phyloP scores from a whole-genome alignment of 1,140 invertebrate species.

The Micrasema longulum region DNA sequence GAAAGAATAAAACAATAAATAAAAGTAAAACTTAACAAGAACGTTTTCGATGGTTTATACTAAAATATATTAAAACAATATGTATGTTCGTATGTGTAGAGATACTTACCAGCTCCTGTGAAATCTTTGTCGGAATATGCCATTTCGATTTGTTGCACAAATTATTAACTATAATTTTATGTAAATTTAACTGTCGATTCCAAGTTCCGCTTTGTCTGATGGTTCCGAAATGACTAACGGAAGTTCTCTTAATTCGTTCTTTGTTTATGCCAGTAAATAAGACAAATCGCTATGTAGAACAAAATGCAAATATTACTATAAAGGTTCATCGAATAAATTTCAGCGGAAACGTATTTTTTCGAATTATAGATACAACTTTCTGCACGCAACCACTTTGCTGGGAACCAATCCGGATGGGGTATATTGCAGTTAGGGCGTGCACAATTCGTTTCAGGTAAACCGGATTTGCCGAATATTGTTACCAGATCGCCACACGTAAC shows the following conservation, averaged over 20 bases:
- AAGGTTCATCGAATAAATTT: slow-evolving; percentile 41
- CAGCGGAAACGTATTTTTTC: slow-evolving; percentile 38
- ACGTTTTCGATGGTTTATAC: too few species aligned
- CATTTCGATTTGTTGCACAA: slow-evolving; percentile 9
- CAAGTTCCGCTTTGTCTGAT: neutral
- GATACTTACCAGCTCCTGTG: slow-evolving; percentile 21
- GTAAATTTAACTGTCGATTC: neutral
- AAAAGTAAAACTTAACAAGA: too few species aligned
- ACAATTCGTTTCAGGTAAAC: too few species aligned
- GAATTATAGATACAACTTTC: slow-evolving; percentile 41
- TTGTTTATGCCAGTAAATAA: slow-evolving; percentile 27
- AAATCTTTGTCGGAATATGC: slow-evolving; percentile 16
- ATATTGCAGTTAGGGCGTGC: too few species aligned
- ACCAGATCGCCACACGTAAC: too few species aligned
- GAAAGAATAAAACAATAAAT: too few species aligned
- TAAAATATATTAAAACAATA: too few species aligned
- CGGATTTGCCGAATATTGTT: too few species aligned
- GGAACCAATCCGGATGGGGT: too few species aligned
- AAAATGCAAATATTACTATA: slow-evolving; percentile 40
- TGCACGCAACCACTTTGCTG: slow-evolving; percentile 25
- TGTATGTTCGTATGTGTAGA: too few species aligned
- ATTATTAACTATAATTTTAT: neutral
- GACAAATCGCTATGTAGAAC: slow-evolving; percentile 32
- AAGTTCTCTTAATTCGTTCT: too few species aligned
- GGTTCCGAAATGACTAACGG: too few species aligned